Evolutionary conservation across 2,113 vertebrate species (phyloP), one percentile per base, ranked within the genome.

Genomic region (Piaya cayana): DNA sequence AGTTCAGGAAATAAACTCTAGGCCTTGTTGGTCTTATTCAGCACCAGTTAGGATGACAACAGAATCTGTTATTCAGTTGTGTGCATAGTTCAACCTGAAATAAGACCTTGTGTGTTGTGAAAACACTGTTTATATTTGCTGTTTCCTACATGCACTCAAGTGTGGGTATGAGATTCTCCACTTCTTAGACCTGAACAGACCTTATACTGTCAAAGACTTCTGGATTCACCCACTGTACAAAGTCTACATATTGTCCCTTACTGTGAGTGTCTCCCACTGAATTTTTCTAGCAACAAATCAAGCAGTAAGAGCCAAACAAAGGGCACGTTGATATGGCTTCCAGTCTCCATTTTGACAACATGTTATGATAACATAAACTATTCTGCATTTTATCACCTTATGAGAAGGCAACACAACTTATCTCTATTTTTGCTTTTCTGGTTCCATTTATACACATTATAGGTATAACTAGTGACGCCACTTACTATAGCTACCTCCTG

Each of bases 1-100:
- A 96, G 56, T 76, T 92, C 58, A 92, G 78, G 43, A 96, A 96
- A 96, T 78, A 74, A 88, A 58, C 3, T 18, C 16, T 16, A 53
- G 82, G 67, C 23, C 26, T 11, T 58, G 13, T 32, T 92, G 62
- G 15, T 18, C 65, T 20, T 53, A 20, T 68, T 96, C 56, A 92
- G n/a, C 8, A 82, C 37, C 15, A 26, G 55, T 92, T 92, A 36
- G 47, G 63, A 93, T 39, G 56, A 81, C 20, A 95, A 32, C 7
- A 87, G 49, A 52, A 67, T 86, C n/a, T 82, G 11, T 25, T 39
- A 69, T 65, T 94, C 86, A 79, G 50, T 79, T 65, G 34, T 34
- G 52, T 32, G 34, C 21, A 25, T 0, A 2, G 82, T 90, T 30
- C 68, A 93, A 49, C 45, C 39, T 56, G 29, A 47, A 26, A 7